Evolutionary conservation across 1,140 invertebrate genomes (phyloP).

Genomic region (Aphelenchoides fujianensis): DNA sequence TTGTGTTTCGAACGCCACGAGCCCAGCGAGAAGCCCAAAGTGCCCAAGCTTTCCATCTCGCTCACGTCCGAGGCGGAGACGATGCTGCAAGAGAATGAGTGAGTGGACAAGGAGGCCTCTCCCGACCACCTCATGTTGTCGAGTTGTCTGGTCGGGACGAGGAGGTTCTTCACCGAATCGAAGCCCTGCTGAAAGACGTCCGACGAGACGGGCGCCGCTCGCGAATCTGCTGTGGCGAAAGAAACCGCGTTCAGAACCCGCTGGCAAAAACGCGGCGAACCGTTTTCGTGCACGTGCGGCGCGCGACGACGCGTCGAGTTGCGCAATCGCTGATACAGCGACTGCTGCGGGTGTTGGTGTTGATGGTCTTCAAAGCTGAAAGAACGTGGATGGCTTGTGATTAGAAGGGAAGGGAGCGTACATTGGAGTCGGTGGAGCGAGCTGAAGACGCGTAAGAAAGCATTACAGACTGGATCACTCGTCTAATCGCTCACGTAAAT

Average conservation of each 20-base stretch:
- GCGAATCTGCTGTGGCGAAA: slow-evolving; percentile 4
- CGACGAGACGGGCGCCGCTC: background rate
- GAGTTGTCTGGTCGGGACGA: slow-evolving; percentile 5
- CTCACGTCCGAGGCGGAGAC: slow-evolving; percentile 57
- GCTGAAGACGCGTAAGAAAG: no score
- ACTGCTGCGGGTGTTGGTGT: slow-evolving; percentile 9
- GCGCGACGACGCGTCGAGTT: background rate
- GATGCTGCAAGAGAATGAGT: slow-evolving; percentile 39
- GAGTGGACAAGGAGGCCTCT: no score
- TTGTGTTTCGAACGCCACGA: slow-evolving; percentile 45
- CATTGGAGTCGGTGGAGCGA: slow-evolving; percentile 51
- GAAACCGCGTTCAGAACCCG: background rate
- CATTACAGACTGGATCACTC: no score
- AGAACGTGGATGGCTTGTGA: background rate
- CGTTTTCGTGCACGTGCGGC: slow-evolving; percentile 10
- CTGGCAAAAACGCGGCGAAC: background rate
- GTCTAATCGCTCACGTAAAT: no score
- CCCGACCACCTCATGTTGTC: slow-evolving; percentile 17
- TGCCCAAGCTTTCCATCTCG: slow-evolving; percentile 55
- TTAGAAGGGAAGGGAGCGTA: no score
- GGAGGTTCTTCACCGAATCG: slow-evolving; percentile 10
- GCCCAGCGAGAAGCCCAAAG: slow-evolving; percentile 58
- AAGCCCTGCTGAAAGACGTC: slow-evolving; percentile 3
- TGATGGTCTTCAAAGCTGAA: background rate
- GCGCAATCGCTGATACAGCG: slow-evolving; percentile 10